Percentiles rank a stretch among this genome's conserved stretches.
phyloP scores from a whole-genome alignment of 1,140 invertebrate genomes.

The Spodoptera frugiperda region DNA sequence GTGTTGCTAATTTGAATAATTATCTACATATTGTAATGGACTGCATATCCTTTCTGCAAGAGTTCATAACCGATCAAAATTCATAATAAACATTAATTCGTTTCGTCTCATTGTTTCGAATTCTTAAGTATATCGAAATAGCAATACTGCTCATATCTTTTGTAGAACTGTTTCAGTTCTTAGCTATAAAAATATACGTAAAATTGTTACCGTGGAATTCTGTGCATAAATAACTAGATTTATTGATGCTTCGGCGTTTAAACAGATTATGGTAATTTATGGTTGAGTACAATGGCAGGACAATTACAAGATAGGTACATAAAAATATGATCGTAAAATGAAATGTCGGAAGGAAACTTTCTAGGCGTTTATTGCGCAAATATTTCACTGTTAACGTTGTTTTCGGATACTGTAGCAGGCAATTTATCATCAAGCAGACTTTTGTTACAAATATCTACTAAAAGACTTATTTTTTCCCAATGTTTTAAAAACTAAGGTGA shows the following conservation, averaged over 20 bases:
- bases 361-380: slow-evolving; percentile 1
- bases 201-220: slow-evolving; percentile 3
- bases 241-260: slow-evolving; percentile 12
- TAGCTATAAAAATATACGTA: slow-evolving; percentile 9
- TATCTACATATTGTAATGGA: neutral
- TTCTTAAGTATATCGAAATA: neutral
- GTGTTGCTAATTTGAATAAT: no score
- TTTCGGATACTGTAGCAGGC: neutral
- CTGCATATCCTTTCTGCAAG: no score
- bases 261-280: slow-evolving; percentile 34
- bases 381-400: neutral
- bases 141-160: neutral
- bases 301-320: slow-evolving; percentile 15
- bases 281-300: neutral
- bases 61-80: neutral
- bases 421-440: no score
- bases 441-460: no score
- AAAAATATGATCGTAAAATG: slow-evolving; percentile 20
- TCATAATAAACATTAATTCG: slow-evolving; percentile 11
- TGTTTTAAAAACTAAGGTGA: no score
- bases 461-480: no score
- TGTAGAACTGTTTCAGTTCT: slow-evolving; percentile 6
- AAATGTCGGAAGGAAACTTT: neutral
- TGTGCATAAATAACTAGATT: slow-evolving; percentile 29
- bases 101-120: slow-evolving; percentile 12